Conservation (phyloP, 2,797 vertebrate species). For the Peromyscus melanophrys region DNA sequence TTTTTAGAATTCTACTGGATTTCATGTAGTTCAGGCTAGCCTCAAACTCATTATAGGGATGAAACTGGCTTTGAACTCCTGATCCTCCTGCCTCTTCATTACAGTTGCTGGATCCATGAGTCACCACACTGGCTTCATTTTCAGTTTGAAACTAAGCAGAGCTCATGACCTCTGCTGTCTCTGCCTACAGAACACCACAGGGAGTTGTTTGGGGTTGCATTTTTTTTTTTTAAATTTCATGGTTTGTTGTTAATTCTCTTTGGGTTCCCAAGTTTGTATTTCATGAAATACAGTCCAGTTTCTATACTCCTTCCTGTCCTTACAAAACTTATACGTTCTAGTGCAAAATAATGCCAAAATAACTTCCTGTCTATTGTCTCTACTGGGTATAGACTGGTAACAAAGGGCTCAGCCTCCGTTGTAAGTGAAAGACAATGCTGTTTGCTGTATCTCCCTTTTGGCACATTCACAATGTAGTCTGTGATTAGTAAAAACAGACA, state of each 20-base stretch:
- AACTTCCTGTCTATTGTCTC: neutral
- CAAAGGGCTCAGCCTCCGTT: neutral
- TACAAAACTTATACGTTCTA: neutral
- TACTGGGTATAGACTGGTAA: neutral
- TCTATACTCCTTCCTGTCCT: neutral
- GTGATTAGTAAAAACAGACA: neutral
- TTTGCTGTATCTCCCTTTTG: neutral
- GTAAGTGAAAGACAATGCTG: neutral
- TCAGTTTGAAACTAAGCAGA: conserved; percentile 39
- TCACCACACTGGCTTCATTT: neutral
- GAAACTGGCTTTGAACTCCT: neutral
- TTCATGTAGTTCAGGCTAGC: neutral
- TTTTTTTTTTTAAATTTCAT: neutral
- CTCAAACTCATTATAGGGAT: neutral
- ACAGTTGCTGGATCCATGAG: neutral
- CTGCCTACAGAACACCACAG: neutral
- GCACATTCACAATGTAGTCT: neutral
- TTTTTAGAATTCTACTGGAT: neutral
- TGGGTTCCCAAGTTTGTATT: neutral
- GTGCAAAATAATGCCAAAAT: neutral
- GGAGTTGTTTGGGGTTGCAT: neutral
- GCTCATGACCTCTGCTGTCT: neutral
- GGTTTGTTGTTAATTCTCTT: neutral
- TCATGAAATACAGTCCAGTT: neutral
- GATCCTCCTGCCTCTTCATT: neutral